Base-by-base conservation (phyloP, 2,797 vertebrate genomes). In the Nannoperca australis region DNA sequence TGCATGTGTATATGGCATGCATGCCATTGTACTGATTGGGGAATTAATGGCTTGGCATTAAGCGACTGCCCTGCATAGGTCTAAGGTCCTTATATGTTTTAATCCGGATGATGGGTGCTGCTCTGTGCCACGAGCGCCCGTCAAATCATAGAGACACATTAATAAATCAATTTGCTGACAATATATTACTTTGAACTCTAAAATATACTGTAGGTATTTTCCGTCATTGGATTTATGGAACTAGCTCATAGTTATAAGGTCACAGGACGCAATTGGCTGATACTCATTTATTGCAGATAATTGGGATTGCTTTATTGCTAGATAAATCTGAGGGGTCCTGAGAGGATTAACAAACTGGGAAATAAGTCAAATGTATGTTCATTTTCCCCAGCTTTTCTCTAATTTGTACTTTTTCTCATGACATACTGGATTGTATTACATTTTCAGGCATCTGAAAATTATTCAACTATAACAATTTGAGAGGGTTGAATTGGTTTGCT, bases 51-150 rank as follows among this genome's bases (percentile, higher is more conserved):
- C 53, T 67, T 40, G 73, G 79, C 75, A 74, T 91, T 86, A 74
- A 51, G 70, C 32, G 6, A 38, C 44, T 55, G 70, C 72, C 59
- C 72, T 62, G 74, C 69, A 75, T 76, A 75, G 67, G 55, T 78
- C 50, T 86, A 84, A 92, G 81, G 80, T 67, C 80, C 73, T 87
- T 76, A 82, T 83, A 77, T 70, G 63, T 85, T 90, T 84, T 91
- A 93, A 94, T 93, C 89, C 70, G 59, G 89, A 89, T 89, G 78
- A 92, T 85, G 73, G 56, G 17, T 20, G 74, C 75, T 80, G 59
- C 91, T 85, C 82, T 80, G 59, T 63, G 50, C 36, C 63, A 84
- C 38, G 20, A 84, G 63, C 70, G 70, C 60, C 76, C 70, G 72
- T 86, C 82, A 79, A 86, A 81, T 84, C 70, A 79, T 32, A 59